These are phyloP conservation scores for Leucoma salicis DNA, from an alignment of 2,888 invertebrate genomes.

Conservation along the genomic window DNA sequence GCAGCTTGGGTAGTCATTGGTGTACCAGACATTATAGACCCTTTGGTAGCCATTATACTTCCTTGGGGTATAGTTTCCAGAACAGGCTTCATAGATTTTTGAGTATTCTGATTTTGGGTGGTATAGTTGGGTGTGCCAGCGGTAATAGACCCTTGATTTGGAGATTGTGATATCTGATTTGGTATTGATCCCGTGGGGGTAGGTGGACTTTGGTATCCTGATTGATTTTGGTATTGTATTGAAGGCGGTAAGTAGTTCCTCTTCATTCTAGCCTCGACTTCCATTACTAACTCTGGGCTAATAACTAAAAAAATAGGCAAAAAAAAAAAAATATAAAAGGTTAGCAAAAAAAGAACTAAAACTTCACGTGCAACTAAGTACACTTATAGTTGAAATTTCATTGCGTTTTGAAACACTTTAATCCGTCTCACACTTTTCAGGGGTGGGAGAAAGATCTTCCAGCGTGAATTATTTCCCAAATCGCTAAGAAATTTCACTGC, in stretches of 20 bases:
- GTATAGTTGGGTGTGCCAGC: conserved; percentile 49
- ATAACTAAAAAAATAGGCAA: conserved; percentile 84
- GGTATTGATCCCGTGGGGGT: conserved; percentile 35
- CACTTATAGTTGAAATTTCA: no score
- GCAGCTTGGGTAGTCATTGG: conserved; percentile 28
- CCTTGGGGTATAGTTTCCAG: conserved; percentile 71
- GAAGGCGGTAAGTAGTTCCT: conserved; percentile 89
- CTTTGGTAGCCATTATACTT: conserved; percentile 52
- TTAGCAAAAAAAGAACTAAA: conserved; percentile 11
- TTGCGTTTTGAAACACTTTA: no score
- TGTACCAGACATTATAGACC: conserved; percentile 38
- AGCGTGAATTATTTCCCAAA: no score
- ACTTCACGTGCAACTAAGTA: not conserved
- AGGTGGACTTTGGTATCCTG: conserved; percentile 52
- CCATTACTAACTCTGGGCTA: conserved; percentile 93
- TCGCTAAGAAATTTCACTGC: no score
- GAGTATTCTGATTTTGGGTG: conserved; percentile 35
- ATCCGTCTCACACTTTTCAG: no score
- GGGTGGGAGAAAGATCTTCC: no score
- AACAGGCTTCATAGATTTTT: conserved; percentile 55
- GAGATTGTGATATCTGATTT: conserved; percentile 37
- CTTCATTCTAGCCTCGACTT: conserved; percentile 94
- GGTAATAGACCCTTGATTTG: conserved; percentile 40
- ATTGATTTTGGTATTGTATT: conserved; percentile 67
- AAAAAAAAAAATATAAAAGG: conserved; percentile 17